Evolutionary conservation across 2,797 vertebrate genomes (phyloP), one percentile per base, ranked within the genome.

Genomic region (Falco cherrug): DNA sequence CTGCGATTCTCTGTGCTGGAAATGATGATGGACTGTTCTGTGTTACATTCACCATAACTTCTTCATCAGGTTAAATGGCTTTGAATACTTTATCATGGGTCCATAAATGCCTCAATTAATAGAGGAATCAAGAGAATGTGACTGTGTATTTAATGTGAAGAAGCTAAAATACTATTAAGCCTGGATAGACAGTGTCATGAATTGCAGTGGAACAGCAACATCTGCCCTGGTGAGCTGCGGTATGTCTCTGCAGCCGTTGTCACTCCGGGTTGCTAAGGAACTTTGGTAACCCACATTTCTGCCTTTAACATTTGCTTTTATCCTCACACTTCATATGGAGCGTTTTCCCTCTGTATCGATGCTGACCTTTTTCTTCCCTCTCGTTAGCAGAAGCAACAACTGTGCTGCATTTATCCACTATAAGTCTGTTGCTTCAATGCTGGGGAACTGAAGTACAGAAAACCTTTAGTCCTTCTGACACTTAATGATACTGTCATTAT

Each of bases 321-420:
- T 86, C 69, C 61, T 79, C 9, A 13, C 65, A 45, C 54, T 86
- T 90, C 73, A 75, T 19, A 53, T 10, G 31, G 54, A 95, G 51
- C 13, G 3, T 86, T 95, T 94, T 88, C 51, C n/a, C 50, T 90
- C 41, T 86, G 14, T 71, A 83, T 84, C 83, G 87, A 67, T n/a
- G 64, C 25, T 95, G 94, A 96, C 86, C 93, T 96, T 95, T 91
- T 84, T 17, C 84, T 91, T 94, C 48, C 57, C 50, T 8, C 77
- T 94, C 64, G 81, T 97, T 95, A 96, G 71, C 33, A 84, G 68
- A 87, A 83, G 71, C 14, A 93, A 71, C 71, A 97, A 53, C 85
- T 54, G 50, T 80, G 88, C 64, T 70, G 31, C 71, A 47, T 80
- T 85, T 92, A 75, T 89, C 64, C 68, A n/a, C 60, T 57, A 3